phyloP scores from a whole-genome alignment of 2,797 vertebrate species.

The Epinephelus awoara region DNA sequence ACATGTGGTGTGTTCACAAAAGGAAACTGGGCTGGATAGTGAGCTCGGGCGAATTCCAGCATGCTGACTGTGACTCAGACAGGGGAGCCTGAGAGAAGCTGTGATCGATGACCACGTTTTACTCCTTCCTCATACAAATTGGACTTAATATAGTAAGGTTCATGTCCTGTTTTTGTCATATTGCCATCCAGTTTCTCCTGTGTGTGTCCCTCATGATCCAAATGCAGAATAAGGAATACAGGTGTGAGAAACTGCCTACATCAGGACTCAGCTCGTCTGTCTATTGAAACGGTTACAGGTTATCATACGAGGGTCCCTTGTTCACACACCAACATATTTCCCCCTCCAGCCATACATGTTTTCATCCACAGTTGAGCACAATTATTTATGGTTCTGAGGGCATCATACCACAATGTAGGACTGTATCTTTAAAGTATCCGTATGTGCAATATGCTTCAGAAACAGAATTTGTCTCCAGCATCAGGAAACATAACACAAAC shows the following conservation, averaged over 20 bases:
- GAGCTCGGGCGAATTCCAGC: conserved; percentile 18
- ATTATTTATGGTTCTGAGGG: conserved; percentile 56
- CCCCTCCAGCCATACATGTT: conserved; percentile 27
- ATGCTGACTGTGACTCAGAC: conserved; percentile 5
- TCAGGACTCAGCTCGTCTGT: conserved; percentile 7
- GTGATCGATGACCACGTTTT: conserved; percentile 30
- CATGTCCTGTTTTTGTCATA: not conserved
- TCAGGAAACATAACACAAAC: conserved; percentile 26
- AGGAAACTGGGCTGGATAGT: conserved; percentile 28
- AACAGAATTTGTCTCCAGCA: conserved; percentile 30
- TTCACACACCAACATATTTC: conserved; percentile 4
- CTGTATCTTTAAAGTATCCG: conserved; percentile 13
- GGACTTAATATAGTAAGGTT: conserved; percentile 4
- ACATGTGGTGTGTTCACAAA: conserved; percentile 21
- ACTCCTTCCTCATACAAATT: conserved; percentile 23
- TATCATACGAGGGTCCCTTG: conserved; percentile 24
- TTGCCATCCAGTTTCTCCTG: not conserved
- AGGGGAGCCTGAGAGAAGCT: not conserved
- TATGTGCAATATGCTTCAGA: conserved; percentile 12
- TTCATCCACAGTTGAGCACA: conserved; percentile 31
- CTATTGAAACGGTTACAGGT: conserved; percentile 14
- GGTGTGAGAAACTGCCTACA: conserved; percentile 1
- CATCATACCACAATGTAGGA: conserved; percentile 14
- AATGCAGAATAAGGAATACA: conserved; percentile 2
- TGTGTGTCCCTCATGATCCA: not conserved